phyloP scores from a whole-genome alignment of 2,888 invertebrate species.

The Unio delphinus region DNA sequence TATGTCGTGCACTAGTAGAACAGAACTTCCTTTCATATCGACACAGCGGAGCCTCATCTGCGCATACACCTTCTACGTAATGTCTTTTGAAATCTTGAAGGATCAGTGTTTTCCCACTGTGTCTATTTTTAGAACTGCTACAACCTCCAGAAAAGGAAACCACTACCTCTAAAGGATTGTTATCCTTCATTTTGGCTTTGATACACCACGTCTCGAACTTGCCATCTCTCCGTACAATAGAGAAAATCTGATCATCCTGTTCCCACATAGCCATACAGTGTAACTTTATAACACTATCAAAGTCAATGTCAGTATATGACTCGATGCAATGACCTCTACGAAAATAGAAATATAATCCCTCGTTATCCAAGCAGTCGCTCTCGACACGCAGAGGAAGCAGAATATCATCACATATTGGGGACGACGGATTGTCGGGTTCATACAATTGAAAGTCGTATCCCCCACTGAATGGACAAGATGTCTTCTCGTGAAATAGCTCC shows the following conservation, averaged over 20 bases:
- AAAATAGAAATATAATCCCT: constrained; percentile 36
- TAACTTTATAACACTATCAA: constrained; percentile 18
- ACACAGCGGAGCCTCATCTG: constrained; percentile 30
- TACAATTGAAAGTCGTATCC: constrained; percentile 35
- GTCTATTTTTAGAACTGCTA: constrained; percentile 14
- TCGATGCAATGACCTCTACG: constrained; percentile 26
- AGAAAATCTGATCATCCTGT: constrained; percentile 23
- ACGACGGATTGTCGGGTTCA: constrained; percentile 9
- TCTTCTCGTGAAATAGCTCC: constrained; percentile 17
- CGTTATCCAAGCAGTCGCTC: constrained; percentile 27
- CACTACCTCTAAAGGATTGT: constrained; percentile 18
- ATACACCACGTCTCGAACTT: constrained; percentile 27
- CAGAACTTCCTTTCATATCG: constrained; percentile 31
- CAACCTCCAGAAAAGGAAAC: constrained; percentile 30
- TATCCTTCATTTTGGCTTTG: constrained; percentile 14
- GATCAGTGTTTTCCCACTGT: constrained; percentile 18
- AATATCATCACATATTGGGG: constrained; percentile 31
- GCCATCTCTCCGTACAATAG: constrained; percentile 31
- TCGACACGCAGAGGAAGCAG: constrained; percentile 34
- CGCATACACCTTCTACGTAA: constrained; percentile 33
- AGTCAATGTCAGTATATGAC: constrained; percentile 14
- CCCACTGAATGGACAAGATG: constrained; percentile 23
- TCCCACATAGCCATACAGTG: constrained; percentile 30
- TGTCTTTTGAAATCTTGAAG: constrained; percentile 32
- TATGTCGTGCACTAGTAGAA: constrained; percentile 23